These are phyloP conservation scores for Cyanoliseus patagonus DNA, from an alignment of 2,113 vertebrate genomes.

Conservation along the genomic window DNA sequence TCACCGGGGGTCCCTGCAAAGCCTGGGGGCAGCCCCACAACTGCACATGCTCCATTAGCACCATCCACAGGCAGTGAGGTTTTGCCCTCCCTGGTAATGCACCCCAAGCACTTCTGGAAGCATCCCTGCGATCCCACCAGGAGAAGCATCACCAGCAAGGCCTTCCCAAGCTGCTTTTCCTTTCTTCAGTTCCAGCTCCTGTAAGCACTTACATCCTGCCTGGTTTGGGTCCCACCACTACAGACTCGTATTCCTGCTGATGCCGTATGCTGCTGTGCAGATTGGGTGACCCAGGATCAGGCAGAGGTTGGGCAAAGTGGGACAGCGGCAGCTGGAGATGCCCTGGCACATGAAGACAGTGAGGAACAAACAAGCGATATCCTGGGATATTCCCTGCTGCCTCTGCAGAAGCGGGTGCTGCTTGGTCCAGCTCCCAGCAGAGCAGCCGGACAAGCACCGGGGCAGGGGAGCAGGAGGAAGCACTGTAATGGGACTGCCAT, in stretches of 20 bases:
- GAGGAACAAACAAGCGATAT: neutral
- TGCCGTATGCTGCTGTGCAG: neutral
- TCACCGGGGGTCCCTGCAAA: neutral
- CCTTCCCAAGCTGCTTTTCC: neutral
- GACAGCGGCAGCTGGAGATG: accelerated
- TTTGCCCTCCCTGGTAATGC: neutral
- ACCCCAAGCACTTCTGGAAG: neutral
- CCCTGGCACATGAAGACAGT: accelerated
- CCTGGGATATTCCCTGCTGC: neutral
- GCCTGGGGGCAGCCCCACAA: neutral
- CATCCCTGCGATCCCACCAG: neutral
- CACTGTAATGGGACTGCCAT: accelerated
- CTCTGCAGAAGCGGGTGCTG: neutral
- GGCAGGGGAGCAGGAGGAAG: no score
- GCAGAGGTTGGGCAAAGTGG: neutral
- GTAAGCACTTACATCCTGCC: neutral
- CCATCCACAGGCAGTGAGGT: accelerated
- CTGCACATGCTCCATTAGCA: neutral
- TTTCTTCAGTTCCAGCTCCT: neutral
- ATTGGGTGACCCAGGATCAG: neutral
- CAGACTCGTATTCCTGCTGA: neutral
- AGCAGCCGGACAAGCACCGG: no score
- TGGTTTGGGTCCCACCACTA: neutral
- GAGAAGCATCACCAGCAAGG: neutral
- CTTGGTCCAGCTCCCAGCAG: no score